phyloP scores from a whole-genome alignment of 2,797 vertebrate genomes.

The Notamacropus eugenii region DNA sequence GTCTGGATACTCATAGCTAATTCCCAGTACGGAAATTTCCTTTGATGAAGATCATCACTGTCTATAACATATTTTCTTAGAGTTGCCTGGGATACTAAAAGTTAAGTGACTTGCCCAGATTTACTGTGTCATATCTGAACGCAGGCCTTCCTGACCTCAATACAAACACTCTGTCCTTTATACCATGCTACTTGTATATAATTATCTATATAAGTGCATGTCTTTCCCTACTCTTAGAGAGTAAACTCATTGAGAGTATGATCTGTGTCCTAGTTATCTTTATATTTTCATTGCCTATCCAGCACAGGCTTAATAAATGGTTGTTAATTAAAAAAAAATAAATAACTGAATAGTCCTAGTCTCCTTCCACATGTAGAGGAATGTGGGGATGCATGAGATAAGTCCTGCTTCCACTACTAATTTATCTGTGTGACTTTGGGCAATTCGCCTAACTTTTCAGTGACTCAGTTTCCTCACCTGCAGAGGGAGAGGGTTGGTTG shows the following conservation, averaged over 20 bases:
- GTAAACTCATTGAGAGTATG: background rate
- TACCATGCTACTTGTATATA: background rate
- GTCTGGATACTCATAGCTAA: background rate
- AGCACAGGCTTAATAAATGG: background rate
- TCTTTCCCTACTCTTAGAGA: background rate
- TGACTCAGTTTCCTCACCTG: background rate
- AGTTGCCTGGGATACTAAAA: background rate
- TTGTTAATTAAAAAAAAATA: background rate
- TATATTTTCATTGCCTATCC: background rate
- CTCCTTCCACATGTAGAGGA: background rate
- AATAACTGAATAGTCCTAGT: no score
- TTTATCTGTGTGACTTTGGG: background rate
- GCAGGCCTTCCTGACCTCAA: background rate
- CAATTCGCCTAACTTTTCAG: background rate
- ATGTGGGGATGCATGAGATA: background rate
- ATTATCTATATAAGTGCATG: background rate
- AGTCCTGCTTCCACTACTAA: background rate
- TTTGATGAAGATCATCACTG: background rate
- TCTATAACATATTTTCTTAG: background rate
- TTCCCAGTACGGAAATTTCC: background rate
- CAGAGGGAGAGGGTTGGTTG: background rate
- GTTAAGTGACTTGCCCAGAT: background rate
- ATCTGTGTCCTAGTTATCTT: background rate
- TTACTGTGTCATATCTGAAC: background rate
- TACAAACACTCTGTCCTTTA: background rate